A percentile compares a stretch with the other conserved stretches of the same genome.
Conservation (phyloP, 2,888 invertebrate genomes). For the Apotomis betuletana region DNA sequence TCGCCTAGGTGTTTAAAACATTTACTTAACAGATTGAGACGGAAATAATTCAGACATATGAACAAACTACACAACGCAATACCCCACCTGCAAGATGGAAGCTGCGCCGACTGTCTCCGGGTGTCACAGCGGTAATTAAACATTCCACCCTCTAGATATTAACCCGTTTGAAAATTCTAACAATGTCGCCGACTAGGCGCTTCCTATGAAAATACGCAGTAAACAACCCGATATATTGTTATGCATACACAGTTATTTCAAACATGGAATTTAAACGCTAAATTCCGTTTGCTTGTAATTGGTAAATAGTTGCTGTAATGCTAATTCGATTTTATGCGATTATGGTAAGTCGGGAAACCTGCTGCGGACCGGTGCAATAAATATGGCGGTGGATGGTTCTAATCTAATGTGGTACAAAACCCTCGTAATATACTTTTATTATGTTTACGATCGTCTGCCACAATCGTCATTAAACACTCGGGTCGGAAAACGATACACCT, state of each 20-base stretch:
- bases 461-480: slow-evolving; percentile 16
- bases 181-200: slow-evolving; percentile 68
- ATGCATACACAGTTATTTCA: slow-evolving; percentile 43
- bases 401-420: slow-evolving; percentile 27
- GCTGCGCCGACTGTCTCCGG: slow-evolving; percentile 55
- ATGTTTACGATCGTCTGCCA: slow-evolving; percentile 22
- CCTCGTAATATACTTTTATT: slow-evolving; percentile 23
- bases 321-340: slow-evolving; percentile 38
- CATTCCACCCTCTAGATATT: slow-evolving; percentile 62
- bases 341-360: slow-evolving; percentile 33
- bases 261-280: slow-evolving; percentile 43
- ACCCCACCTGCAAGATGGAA: slow-evolving; percentile 20
- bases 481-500: background rate
- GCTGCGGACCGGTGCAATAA: slow-evolving; percentile 25
- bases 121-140: slow-evolving; percentile 70
- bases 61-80: slow-evolving; percentile 18
- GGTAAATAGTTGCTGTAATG: slow-evolving; percentile 34
- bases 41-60: slow-evolving; percentile 9
- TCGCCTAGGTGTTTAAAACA: too few species aligned
- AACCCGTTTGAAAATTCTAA: slow-evolving; percentile 76
- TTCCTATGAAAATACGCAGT: slow-evolving; percentile 61
- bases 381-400: slow-evolving; percentile 25
- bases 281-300: slow-evolving; percentile 44
- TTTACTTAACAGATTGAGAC: background rate
- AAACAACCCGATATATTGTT: slow-evolving; percentile 46